Evolutionary conservation across 1,140 invertebrate species (phyloP).

Genomic region (Bombus breviceps): DNA sequence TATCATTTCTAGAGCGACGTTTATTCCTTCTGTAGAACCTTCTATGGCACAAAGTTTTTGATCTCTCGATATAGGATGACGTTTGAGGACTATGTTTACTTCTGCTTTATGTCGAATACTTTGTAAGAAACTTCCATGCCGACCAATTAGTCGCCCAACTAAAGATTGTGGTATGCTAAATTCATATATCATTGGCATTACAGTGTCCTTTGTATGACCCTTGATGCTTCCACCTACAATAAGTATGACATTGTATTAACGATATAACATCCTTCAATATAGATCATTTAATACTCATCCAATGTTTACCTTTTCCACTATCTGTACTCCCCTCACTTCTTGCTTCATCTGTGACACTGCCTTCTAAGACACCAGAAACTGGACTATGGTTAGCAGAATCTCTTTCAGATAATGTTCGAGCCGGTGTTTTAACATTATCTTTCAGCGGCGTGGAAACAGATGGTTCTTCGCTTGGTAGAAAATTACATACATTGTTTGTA

Average conservation of each 20-base stretch:
- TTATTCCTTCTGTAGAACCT: constrained; percentile 90
- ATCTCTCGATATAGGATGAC: constrained; percentile 86
- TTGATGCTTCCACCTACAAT: constrained; percentile 85
- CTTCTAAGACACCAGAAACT: constrained; percentile 80
- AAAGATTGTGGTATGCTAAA: constrained; percentile 91
- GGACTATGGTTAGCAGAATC: constrained; percentile 85
- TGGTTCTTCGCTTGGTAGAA: constrained; percentile 5
- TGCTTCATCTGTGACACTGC: constrained; percentile 81
- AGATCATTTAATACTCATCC: neutral
- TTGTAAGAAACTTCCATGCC: constrained; percentile 91
- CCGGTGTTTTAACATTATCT: constrained; percentile 44
- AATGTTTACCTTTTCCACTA: constrained; percentile 79
- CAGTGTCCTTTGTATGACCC: constrained; percentile 79
- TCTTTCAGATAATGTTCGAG: constrained; percentile 73
- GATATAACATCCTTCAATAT: neutral
- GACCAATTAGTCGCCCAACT: constrained; percentile 94
- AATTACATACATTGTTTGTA: neutral
- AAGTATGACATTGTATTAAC: neutral
- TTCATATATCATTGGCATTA: constrained; percentile 84
- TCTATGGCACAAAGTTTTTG: constrained; percentile 93
- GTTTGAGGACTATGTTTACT: constrained; percentile 90
- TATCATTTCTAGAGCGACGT: constrained; percentile 91
- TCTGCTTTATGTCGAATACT: constrained; percentile 90
- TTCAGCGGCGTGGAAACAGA: constrained; percentile 6
- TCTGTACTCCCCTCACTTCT: constrained; percentile 81